A percentile compares a stretch with the other conserved stretches of the same genome.
Conservation (phyloP, 2,888 invertebrate species). For the Drosophila kanekoi region DNA sequence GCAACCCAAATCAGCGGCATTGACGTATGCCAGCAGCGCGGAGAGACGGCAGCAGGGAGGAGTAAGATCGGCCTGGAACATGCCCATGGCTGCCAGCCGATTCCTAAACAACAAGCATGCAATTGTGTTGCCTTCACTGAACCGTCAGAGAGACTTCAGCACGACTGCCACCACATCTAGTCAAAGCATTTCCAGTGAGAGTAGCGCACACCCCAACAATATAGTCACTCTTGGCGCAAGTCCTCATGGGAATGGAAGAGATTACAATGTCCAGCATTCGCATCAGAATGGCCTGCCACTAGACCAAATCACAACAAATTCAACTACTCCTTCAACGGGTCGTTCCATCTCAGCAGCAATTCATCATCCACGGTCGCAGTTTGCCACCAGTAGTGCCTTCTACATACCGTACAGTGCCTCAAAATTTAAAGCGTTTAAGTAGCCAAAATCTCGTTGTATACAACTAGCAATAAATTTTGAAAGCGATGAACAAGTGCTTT, state of each 20-base stretch:
- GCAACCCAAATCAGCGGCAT: conserved; percentile 81
- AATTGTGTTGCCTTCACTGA: conserved; percentile 81
- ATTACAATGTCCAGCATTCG: conserved; percentile 10
- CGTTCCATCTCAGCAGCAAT: conserved; percentile 84
- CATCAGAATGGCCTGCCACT: conserved; percentile 44
- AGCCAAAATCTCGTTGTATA: conserved; percentile 60
- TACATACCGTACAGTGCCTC: conserved; percentile 84
- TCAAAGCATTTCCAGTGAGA: conserved; percentile 60
- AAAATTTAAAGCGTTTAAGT: conserved; percentile 83
- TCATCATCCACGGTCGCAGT: conserved; percentile 75
- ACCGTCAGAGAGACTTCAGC: conserved; percentile 60
- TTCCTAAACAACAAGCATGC: conserved; percentile 81
- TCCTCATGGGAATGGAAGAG: background rate
- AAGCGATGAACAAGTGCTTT: no score
- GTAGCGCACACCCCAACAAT: conserved; percentile 46
- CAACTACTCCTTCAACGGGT: conserved; percentile 77
- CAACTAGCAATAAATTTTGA: conserved; percentile 44
- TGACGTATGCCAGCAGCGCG: conserved; percentile 55
- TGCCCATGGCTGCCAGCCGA: conserved; percentile 72
- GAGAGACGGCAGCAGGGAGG: conserved; percentile 54
- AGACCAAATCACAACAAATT: conserved; percentile 49
- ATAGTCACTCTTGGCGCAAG: conserved; percentile 27
- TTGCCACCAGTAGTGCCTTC: conserved; percentile 72
- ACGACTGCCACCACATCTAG: conserved; percentile 57
- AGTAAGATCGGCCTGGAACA: conserved; percentile 75